A percentile compares a stretch with the other conserved stretches of the same genome.
These are phyloP conservation scores for Cyprinodon tularosa DNA, from an alignment of 2,113 vertebrate species.

Conservation along the genomic window DNA sequence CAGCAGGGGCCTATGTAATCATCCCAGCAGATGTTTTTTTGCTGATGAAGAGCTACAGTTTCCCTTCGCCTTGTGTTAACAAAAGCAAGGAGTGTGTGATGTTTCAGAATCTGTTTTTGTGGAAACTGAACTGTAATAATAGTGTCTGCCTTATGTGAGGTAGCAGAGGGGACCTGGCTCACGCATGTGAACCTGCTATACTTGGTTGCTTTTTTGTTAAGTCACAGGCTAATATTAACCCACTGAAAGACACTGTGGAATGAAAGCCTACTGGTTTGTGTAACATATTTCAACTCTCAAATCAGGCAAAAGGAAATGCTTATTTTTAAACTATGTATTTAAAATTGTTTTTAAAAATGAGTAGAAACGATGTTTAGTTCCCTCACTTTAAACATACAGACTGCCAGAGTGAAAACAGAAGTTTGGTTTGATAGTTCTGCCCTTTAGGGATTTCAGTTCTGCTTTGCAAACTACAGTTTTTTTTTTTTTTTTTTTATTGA, in stretches of 20 bases:
- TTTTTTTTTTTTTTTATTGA: conserved; percentile 1
- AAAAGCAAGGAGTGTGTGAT: background rate
- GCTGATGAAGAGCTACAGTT: conserved; percentile 38
- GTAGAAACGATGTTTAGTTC: no score
- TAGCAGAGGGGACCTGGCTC: background rate
- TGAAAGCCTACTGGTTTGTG: conserved; percentile 8
- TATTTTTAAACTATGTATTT: background rate
- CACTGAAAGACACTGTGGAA: conserved; percentile 1
- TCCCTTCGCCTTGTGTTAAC: conserved; percentile 18
- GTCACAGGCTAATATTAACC: conserved; percentile 22
- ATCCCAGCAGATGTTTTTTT: conserved; percentile 69
- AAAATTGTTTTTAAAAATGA: no score
- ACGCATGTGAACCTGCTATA: conserved; percentile 9
- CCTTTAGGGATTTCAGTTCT: conserved; percentile 41
- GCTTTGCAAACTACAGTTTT: conserved; percentile 10
- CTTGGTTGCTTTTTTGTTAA: conserved; percentile 6
- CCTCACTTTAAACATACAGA: background rate
- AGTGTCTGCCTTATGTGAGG: background rate
- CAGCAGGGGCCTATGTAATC: conserved; percentile 37
- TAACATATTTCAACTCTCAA: conserved; percentile 4
- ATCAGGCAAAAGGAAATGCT: background rate
- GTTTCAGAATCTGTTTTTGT: background rate
- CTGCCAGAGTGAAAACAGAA: conserved; percentile 27
- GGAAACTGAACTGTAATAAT: background rate
- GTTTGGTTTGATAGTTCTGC: conserved; percentile 6